These are phyloP conservation scores for Drosophila sulfurigaster DNA, from an alignment of 1,140 invertebrate species.

Conservation along the genomic window DNA sequence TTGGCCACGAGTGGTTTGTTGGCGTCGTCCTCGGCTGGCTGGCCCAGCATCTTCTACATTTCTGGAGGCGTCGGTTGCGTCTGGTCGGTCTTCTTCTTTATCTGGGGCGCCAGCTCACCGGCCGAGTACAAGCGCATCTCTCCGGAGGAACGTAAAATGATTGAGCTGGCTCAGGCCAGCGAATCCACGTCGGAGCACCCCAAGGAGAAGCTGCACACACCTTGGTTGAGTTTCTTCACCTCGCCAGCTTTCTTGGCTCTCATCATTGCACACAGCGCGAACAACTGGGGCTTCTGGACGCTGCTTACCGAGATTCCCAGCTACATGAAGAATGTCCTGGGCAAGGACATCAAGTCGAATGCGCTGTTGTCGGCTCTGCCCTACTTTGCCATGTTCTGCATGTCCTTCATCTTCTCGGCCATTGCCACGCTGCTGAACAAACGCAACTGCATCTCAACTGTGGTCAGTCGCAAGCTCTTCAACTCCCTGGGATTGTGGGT, in stretches of 20 bases:
- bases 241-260: conserved; percentile 94
- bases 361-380: conserved; percentile 92
- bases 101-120: conserved; percentile 89
- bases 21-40: conserved; percentile 88
- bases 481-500: conserved; percentile 88
- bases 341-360: conserved; percentile 91
- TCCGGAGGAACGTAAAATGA: conserved; percentile 87
- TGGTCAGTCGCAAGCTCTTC: conserved; percentile 88
- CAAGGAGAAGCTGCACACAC: conserved; percentile 54
- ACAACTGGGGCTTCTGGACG: conserved; percentile 98
- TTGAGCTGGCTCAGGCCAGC: conserved; percentile 84
- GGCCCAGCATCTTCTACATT: conserved; percentile 92
- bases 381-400: conserved; percentile 90
- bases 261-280: conserved; percentile 92
- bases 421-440: conserved; percentile 87
- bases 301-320: conserved; percentile 96
- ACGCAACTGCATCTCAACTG: conserved; percentile 86
- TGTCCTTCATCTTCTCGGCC: conserved; percentile 88
- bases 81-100: conserved; percentile 88
- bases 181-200: conserved; percentile 40
- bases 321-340: conserved; percentile 94
- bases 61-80: conserved; percentile 88
- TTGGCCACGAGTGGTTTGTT: conserved; percentile 89
- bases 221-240: conserved; percentile 92
- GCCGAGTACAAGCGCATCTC: conserved; percentile 87